Conservation (phyloP, 2,888 invertebrate species). For the Mayetiola destructor region DNA sequence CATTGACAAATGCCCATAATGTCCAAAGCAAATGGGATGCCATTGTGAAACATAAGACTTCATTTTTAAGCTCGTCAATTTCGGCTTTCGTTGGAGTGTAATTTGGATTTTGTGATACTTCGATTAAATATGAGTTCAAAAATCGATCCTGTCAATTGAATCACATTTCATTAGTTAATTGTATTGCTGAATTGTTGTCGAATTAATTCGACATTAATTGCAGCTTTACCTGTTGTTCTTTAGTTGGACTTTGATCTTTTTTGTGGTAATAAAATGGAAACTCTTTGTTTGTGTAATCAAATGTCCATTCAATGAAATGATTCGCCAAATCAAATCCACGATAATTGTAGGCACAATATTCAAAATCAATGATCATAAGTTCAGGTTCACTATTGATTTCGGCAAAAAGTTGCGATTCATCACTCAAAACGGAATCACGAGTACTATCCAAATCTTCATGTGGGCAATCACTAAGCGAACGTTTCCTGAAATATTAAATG, state of each 20-base stretch:
- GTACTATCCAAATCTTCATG: slow-evolving; percentile 26
- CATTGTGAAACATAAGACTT: slow-evolving; percentile 70
- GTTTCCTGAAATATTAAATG: slow-evolving; percentile 19
- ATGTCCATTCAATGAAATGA: slow-evolving; percentile 85
- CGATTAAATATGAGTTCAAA: slow-evolving; percentile 29
- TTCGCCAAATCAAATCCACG: slow-evolving; percentile 88
- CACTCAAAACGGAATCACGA: slow-evolving; percentile 28
- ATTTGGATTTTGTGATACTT: slow-evolving; percentile 21
- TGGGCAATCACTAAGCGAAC: slow-evolving; percentile 19
- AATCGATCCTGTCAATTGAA: slow-evolving; percentile 20
- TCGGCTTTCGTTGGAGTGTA: slow-evolving; percentile 39
- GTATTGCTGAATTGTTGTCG: background rate
- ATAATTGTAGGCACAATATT: slow-evolving; percentile 91
- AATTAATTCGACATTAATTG: background rate
- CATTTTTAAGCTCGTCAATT: slow-evolving; percentile 49
- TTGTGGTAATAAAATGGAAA: slow-evolving; percentile 63
- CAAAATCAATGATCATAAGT: slow-evolving; percentile 77
- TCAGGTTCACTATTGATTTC: slow-evolving; percentile 20
- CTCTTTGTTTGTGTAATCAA: slow-evolving; percentile 67
- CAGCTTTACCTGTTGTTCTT: slow-evolving; percentile 58
- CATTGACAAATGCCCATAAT: slow-evolving; percentile 83
- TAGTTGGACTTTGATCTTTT: slow-evolving; percentile 53
- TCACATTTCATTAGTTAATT: background rate
- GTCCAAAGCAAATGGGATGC: slow-evolving; percentile 90
- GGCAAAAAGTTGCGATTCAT: slow-evolving; percentile 20